A percentile compares a stretch with the other conserved stretches of the same genome.
These are phyloP conservation scores for Enteromius thamalakanensis DNA, from an alignment of 2,797 vertebrate species.

Conservation along the genomic window DNA sequence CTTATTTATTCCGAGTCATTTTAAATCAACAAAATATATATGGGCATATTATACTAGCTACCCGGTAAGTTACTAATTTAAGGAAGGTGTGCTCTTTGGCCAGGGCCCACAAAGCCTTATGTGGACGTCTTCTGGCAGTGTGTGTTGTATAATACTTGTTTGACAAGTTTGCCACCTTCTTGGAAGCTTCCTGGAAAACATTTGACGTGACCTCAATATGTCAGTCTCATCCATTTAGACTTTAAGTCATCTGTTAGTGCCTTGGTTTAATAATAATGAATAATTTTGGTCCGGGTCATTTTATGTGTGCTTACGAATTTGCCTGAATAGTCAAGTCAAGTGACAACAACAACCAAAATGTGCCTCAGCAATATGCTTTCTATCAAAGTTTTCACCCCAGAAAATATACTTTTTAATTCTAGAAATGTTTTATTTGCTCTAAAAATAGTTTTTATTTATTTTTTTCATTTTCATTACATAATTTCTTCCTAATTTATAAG, in stretches of 20 bases:
- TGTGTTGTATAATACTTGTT: constrained; percentile 71
- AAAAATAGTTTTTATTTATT: too few relatives aligned
- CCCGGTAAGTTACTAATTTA: not conserved
- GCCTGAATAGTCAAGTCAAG: too few relatives aligned
- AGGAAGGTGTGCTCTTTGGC: not conserved
- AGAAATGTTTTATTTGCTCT: not conserved
- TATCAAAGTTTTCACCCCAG: not conserved
- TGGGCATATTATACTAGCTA: not conserved
- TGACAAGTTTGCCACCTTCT: constrained; percentile 61
- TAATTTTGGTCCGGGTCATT: not conserved
- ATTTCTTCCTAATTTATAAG: not conserved
- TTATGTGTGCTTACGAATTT: not conserved
- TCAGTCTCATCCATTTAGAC: not conserved
- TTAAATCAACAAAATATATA: not conserved
- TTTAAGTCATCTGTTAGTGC: not conserved
- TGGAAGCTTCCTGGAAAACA: constrained; percentile 63
- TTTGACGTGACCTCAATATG: not conserved
- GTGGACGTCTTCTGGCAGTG: constrained; percentile 43
- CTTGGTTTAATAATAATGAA: too few relatives aligned
- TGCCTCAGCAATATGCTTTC: not conserved
- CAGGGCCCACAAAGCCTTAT: not conserved
- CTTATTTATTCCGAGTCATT: not conserved
- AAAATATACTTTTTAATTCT: not conserved
- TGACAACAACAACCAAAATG: not conserved
- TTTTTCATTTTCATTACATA: not conserved